Percentiles rank a stretch among this genome's conserved stretches.
These are phyloP conservation scores for Drosophila nr. perissopoda DNA, from an alignment of 2,888 invertebrate species.

Conservation along the genomic window DNA sequence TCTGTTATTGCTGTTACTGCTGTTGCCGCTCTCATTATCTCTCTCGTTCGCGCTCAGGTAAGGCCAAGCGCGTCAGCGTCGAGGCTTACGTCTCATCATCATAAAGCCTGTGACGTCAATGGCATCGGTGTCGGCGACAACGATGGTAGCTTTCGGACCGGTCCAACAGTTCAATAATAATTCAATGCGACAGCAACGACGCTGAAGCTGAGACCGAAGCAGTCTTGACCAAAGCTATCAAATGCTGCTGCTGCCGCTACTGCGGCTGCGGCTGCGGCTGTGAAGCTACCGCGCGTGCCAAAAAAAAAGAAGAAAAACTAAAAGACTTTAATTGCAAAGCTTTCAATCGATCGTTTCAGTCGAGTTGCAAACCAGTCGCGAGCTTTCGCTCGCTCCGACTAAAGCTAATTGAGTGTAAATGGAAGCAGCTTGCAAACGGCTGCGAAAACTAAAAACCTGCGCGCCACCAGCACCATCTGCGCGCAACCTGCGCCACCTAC, in stretches of 20 bases:
- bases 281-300: neutral
- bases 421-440: neutral
- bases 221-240: conserved; percentile 48
- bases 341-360: conserved; percentile 41
- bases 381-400: conserved; percentile 44
- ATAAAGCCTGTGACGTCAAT: conserved; percentile 69
- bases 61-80: conserved; percentile 45
- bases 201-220: conserved; percentile 27
- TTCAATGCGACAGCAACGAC: conserved; percentile 51
- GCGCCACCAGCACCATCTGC: conserved; percentile 85
- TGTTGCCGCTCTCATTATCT: neutral
- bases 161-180: conserved; percentile 69
- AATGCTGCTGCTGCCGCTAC: conserved; percentile 6
- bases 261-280: conserved; percentile 3
- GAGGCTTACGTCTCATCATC: conserved; percentile 53
- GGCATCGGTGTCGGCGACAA: conserved; percentile 33
- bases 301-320: neutral
- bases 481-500: conserved; percentile 83
- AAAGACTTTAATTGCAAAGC: conserved; percentile 40
- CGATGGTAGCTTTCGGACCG: conserved; percentile 70
- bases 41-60: conserved; percentile 21
- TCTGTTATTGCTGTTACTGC: neutral
- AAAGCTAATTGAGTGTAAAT: conserved; percentile 20
- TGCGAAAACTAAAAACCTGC: conserved; percentile 63
- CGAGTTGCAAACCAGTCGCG: conserved; percentile 42